A percentile compares a stretch with the other conserved stretches of the same genome.
Conservation (phyloP, 2,797 vertebrate species). For the Spatula versicolor region DNA sequence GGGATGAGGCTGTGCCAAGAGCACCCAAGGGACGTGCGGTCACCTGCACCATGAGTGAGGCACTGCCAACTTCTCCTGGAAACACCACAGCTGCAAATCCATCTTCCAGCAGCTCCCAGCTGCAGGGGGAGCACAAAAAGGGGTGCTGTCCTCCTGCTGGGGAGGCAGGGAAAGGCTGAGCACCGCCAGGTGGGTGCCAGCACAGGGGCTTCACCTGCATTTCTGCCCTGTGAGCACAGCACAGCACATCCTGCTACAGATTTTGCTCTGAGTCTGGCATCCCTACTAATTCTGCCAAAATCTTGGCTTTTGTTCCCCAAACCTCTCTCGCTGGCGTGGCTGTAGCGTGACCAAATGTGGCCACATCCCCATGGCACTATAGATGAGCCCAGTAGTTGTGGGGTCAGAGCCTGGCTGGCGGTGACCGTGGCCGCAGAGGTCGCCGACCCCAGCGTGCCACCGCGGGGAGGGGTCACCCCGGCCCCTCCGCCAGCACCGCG, state of each 20-base stretch:
- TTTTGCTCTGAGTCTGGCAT: not conserved
- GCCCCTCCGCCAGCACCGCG: not conserved
- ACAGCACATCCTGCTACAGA: not conserved
- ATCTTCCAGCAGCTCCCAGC: not conserved
- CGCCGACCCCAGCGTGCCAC: slow-evolving; percentile 28
- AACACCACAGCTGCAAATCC: not conserved
- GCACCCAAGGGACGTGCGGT: fast-evolving
- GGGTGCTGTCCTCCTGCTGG: fast-evolving
- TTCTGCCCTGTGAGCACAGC: fast-evolving
- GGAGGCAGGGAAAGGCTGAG: not conserved
- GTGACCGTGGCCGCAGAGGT: not conserved
- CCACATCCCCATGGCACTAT: fast-evolving
- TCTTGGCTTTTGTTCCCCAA: not conserved
- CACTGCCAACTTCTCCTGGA: not conserved
- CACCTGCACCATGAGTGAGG: not conserved
- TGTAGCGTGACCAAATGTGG: too few relatives aligned
- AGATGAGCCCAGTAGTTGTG: fast-evolving
- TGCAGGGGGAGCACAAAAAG: not conserved
- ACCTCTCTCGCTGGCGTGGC: too few relatives aligned
- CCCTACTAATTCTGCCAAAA: not conserved
- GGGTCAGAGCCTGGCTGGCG: fast-evolving
- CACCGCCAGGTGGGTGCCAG: not conserved
- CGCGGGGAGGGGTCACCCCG: not conserved
- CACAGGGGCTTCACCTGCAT: not conserved
- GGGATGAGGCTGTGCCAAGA: too few relatives aligned